Conservation (phyloP, 2,888 invertebrate genomes). For the Halictus ligatus region DNA sequence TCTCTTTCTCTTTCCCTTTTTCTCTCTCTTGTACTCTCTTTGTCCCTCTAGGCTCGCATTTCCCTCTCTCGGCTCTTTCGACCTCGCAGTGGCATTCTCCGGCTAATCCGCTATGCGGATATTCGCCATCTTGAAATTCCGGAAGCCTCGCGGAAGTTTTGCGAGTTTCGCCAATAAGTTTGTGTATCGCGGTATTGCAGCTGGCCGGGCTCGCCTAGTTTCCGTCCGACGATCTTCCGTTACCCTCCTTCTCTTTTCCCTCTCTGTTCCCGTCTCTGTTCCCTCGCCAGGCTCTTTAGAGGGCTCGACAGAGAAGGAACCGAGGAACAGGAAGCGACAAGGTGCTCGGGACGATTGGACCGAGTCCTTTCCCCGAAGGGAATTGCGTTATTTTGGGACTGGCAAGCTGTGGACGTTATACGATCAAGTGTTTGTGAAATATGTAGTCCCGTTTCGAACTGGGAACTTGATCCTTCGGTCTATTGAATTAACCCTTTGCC, state of each 20-base stretch:
- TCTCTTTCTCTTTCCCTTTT: background rate
- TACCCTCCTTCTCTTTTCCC: background rate
- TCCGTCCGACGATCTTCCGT: constrained; percentile 59
- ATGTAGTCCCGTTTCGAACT: background rate
- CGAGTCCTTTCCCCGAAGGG: background rate
- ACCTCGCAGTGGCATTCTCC: constrained; percentile 48
- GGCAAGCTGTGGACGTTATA: background rate
- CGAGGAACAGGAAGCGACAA: background rate
- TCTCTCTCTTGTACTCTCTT: background rate
- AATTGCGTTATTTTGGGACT: background rate
- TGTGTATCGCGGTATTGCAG: constrained; percentile 79
- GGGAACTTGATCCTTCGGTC: background rate
- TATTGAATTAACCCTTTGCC: background rate
- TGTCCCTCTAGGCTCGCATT: background rate
- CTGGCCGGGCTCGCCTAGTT: constrained; percentile 72
- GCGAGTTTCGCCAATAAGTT: constrained; percentile 74
- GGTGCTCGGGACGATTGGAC: background rate
- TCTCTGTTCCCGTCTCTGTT: background rate
- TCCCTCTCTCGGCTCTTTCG: constrained; percentile 12
- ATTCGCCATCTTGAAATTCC: constrained; percentile 75
- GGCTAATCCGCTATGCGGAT: constrained; percentile 71
- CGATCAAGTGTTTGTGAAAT: background rate
- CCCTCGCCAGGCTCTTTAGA: background rate
- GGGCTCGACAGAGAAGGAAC: background rate
- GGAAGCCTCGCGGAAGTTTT: constrained; percentile 70